Conservation (phyloP, 2,797 vertebrate species). For the Pseudochirops cupreus region DNA sequence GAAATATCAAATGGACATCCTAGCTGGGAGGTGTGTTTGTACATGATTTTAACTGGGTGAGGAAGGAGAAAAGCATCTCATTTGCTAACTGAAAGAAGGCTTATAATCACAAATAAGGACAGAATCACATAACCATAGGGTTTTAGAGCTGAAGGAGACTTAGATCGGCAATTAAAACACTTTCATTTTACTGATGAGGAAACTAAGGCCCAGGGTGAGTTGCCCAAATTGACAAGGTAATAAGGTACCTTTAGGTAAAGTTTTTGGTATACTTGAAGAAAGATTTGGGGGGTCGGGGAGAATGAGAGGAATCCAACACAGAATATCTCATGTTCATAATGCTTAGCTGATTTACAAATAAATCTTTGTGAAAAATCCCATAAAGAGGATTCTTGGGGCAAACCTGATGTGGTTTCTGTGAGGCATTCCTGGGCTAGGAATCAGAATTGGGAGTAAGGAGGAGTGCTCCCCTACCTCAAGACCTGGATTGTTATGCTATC, state of each 20-base stretch:
- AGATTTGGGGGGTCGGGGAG: neutral
- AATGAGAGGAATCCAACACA: neutral
- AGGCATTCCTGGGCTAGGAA: neutral
- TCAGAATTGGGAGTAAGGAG: neutral
- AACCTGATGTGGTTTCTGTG: neutral
- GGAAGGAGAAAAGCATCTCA: neutral
- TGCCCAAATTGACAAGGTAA: neutral
- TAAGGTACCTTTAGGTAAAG: neutral
- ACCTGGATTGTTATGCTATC: neutral
- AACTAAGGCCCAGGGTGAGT: neutral
- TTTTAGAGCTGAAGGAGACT: neutral
- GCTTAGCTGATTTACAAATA: neutral
- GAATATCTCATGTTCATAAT: accelerated
- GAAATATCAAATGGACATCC: neutral
- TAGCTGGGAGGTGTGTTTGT: neutral
- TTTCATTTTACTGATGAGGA: neutral
- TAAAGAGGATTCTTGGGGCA: constrained; percentile 14
- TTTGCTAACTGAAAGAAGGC: neutral
- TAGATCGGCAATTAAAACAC: neutral
- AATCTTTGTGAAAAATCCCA: constrained; percentile 21
- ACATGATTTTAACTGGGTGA: neutral
- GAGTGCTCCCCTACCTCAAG: neutral
- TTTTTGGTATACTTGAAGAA: neutral
- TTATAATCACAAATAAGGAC: neutral
- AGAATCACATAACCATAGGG: neutral